Base-by-base conservation (phyloP, 2,888 invertebrate genomes). In the Palloptera scutellata region DNA sequence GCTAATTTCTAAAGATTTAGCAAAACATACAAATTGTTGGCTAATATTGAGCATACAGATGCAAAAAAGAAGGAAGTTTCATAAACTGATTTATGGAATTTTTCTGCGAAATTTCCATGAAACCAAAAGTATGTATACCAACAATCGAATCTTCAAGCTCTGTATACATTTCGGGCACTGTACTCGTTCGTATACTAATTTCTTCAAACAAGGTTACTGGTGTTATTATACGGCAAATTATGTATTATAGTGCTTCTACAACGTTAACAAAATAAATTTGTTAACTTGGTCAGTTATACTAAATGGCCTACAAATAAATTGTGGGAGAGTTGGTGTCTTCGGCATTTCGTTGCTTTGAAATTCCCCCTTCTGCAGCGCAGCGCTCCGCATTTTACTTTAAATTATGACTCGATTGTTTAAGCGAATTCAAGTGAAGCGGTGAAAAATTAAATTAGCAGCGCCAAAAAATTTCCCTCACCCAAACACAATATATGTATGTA, bases 401-500 rank as follows among this genome's bases (percentile, higher is more conserved):
- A 69, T 81, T 76, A 75, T 80, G 77, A 72, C 68, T 72, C 76
- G 78, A 79, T 79, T 79, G 81, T 79, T 73, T 77, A 74, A 73
- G 75, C 76, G 76, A 77, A 77, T 77, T 78, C 79, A 77, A 77
- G 78, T 79, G 77, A 76, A 67, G 64, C 58, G 40, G 78, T 43
- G 59, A 78, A 78, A 73, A 69, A 41, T 30, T 30, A 30, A 30
- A 30, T 30, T 30, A 30, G 30, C 20, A 55, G 61, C 61, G 52
- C 40, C 11, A 61, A 70, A 60, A 64, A 30, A 42, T 42, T 64
- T 64, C 57, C 51, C 51, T n/a, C 40, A 41, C 11, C 61, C 51
- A 52, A 53, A 62, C 59, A n/a, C n/a, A n/a, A n/a, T n/a, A n/a
- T n/a, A n/a, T n/a, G n/a, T 10, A 43, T 17, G 11, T 48, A n/a